These are phyloP conservation scores for Parasteatoda tepidariorum DNA, from an alignment of 1,140 invertebrate species.

Conservation along the genomic window DNA sequence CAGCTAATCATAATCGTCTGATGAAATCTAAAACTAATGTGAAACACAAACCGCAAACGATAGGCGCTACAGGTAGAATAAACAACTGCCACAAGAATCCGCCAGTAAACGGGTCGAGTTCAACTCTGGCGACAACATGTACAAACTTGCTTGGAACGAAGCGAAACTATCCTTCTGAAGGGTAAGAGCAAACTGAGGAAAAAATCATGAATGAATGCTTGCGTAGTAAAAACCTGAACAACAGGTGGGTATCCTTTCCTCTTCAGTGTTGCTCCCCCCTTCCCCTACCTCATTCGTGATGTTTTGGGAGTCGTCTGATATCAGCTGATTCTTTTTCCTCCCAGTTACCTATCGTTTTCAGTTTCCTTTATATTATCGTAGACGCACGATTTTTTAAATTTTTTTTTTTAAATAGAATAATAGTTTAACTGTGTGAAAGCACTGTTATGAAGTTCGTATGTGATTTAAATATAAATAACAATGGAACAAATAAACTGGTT, in stretches of 20 bases:
- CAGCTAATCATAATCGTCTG: constrained; percentile 36
- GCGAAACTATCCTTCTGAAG: background rate
- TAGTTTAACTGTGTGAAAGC: too few relatives aligned
- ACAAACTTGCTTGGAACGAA: background rate
- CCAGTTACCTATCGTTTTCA: background rate
- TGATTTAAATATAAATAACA: too few relatives aligned
- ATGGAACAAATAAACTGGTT: too few relatives aligned
- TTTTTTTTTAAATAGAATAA: too few relatives aligned
- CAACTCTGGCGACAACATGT: background rate
- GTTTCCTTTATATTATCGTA: too few relatives aligned
- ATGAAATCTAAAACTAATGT: too few relatives aligned
- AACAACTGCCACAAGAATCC: too few relatives aligned
- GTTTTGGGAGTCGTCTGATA: background rate
- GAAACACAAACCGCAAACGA: too few relatives aligned
- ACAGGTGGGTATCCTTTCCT: background rate
- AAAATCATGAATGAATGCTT: background rate
- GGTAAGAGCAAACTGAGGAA: background rate
- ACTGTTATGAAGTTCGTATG: too few relatives aligned
- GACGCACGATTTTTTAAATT: too few relatives aligned
- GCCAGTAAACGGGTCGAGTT: background rate
- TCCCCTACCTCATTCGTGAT: background rate
- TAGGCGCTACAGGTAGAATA: too few relatives aligned
- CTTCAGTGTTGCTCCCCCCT: background rate
- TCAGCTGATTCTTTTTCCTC: background rate
- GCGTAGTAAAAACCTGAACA: background rate